Evolutionary conservation across 2,888 invertebrate genomes (phyloP).

Genomic region (Lithophane leautieri): DNA sequence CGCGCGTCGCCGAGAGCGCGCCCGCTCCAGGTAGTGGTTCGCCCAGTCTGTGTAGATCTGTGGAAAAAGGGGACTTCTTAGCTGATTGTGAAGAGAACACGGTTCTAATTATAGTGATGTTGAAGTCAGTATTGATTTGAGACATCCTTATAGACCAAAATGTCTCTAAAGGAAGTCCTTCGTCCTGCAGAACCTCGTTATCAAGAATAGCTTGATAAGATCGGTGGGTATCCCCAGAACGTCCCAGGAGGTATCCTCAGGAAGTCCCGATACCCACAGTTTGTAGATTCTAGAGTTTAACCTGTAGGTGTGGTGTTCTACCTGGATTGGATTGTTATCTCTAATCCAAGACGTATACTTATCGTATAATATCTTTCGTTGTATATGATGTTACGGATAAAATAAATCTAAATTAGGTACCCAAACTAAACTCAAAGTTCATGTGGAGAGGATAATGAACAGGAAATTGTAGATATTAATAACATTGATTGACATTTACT

Average conservation of each 20-base stretch:
- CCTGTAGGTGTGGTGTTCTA: not conserved
- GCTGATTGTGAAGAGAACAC: not conserved
- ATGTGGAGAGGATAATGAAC: constrained; percentile 4
- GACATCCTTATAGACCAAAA: not conserved
- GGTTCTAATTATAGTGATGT: not conserved
- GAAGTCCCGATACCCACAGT: no score
- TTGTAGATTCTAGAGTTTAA: not conserved
- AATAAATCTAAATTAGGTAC: no score
- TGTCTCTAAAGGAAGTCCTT: not conserved
- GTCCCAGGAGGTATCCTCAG: no score
- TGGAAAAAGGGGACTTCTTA: constrained; percentile 69
- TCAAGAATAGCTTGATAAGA: not conserved
- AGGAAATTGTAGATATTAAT: constrained; percentile 23
- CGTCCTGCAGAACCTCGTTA: not conserved
- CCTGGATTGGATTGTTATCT: not conserved
- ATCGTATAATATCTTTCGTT: not conserved
- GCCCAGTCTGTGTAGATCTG: constrained; percentile 99
- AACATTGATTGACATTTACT: constrained; percentile 44
- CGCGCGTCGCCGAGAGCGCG: constrained; percentile 95
- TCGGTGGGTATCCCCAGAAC: no score
- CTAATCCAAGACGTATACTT: not conserved
- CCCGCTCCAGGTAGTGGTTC: constrained; percentile 98
- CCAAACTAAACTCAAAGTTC: no score
- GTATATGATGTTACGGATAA: not conserved
- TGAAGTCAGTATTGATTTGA: not conserved